Base-by-base conservation (phyloP, 2,113 vertebrate genomes). In the Antennarius striatus region DNA sequence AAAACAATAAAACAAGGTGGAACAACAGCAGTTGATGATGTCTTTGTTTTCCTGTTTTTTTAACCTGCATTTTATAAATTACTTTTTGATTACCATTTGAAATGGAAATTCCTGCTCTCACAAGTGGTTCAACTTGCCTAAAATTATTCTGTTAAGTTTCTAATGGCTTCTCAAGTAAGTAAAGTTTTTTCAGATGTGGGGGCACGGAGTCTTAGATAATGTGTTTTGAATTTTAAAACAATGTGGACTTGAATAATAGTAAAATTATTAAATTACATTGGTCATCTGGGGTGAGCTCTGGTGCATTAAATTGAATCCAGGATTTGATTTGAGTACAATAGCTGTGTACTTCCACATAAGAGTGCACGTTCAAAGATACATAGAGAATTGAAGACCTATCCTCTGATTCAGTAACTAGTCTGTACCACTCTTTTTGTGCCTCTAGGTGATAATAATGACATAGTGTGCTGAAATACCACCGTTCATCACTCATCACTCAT, bases 91-190 rank as follows among this genome's bases (percentile, higher is more conserved):
- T 51, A 45, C 3, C 16, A 66, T 61, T 48, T 53, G 2, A 43
- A 52, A 58, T 2, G 12, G 48, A 48, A 50, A 28, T 48, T 16
- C 29, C 42, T 42, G 28, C 52, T 48, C 17, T 1, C 55, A 40
- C 29, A 11, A 56, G 59, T 46, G 17, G 16, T 29, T 65, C 22
- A 54, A 58, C 22, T 22, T 22, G 22, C 22, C 22, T 22, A 22
- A 22, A 22, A 22, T 1, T 22, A 63, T 53, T 61, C 59, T 62
- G 53, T 32, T 60, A 28, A 49, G 22, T 71, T 76, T 76, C 9
- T 65, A 81, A 83, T 74, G 47, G 67, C 40, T 48, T 59, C 65
- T 75, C 17, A 61, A 54, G 22, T 22, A 65, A 53, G 28, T 32
- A 58, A 47, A 29, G 53, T 80, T 52, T 15, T 53, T 36, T 71